Conservation (phyloP, 2,888 invertebrate species). For the Sarcophaga subvicina region DNA sequence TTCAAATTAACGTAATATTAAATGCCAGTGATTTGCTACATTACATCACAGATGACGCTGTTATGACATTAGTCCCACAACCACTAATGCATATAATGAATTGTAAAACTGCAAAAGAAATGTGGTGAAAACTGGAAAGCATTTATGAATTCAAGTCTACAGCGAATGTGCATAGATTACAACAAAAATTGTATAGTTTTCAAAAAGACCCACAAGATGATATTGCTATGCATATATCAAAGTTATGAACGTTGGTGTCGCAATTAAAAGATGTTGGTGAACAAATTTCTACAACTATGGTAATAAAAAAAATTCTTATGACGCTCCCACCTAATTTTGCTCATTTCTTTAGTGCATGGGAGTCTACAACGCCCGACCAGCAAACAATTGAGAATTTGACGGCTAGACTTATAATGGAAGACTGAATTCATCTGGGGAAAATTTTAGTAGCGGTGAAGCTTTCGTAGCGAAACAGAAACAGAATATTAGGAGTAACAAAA, state of each 20-base stretch:
- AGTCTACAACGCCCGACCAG: slow-evolving; percentile 48
- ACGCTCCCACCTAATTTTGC: slow-evolving; percentile 50
- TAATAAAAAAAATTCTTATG: slow-evolving; percentile 62
- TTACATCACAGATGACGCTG: slow-evolving; percentile 32
- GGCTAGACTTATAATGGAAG: slow-evolving; percentile 56
- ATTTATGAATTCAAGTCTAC: slow-evolving; percentile 58
- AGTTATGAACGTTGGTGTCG: slow-evolving; percentile 56
- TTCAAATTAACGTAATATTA: slow-evolving; percentile 54
- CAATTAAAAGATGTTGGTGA: slow-evolving; percentile 64
- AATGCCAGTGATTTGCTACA: slow-evolving; percentile 55
- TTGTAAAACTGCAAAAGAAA: slow-evolving; percentile 52
- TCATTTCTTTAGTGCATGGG: slow-evolving; percentile 64
- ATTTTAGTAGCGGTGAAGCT: slow-evolving; percentile 20
- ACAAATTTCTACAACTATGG: slow-evolving; percentile 60
- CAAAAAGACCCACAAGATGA: slow-evolving; percentile 62
- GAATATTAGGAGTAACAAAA: slow-evolving; percentile 16
- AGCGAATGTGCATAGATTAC: slow-evolving; percentile 60
- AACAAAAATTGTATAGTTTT: slow-evolving; percentile 69
- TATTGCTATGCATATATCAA: slow-evolving; percentile 66
- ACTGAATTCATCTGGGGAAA: slow-evolving; percentile 42
- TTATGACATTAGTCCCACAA: slow-evolving; percentile 49
- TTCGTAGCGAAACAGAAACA: slow-evolving; percentile 19
- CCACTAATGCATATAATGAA: slow-evolving; percentile 55
- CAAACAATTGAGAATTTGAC: slow-evolving; percentile 58
- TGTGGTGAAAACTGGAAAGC: slow-evolving; percentile 56